phyloP scores from a whole-genome alignment of 1,140 invertebrate species.

The Eumaeus atala region DNA sequence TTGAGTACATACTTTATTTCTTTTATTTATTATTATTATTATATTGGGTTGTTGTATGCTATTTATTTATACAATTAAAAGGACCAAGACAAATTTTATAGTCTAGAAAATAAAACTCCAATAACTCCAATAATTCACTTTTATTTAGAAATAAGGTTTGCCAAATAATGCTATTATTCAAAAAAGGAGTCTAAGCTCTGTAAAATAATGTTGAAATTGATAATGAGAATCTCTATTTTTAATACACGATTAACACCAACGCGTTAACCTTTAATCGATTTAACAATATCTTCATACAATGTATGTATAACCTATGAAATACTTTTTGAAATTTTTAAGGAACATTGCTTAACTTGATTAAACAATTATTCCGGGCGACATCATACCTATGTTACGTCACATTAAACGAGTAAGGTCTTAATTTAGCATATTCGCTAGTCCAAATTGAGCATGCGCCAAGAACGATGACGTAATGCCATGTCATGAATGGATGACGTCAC shows the following conservation, averaged over 20 bases:
- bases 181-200: too few relatives aligned
- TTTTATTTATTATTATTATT: too few relatives aligned
- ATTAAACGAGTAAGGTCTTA: slow-evolving; percentile 7
- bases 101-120: too few relatives aligned
- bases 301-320: not conserved
- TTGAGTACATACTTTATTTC: too few relatives aligned
- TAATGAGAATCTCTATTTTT: not conserved
- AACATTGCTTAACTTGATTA: slow-evolving; percentile 8
- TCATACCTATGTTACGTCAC: slow-evolving; percentile 11
- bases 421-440: not conserved
- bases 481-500: slow-evolving; percentile 50
- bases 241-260: slow-evolving; percentile 4
- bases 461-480: slow-evolving; percentile 41
- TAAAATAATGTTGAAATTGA: not conserved
- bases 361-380: slow-evolving; percentile 6
- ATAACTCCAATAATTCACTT: too few relatives aligned
- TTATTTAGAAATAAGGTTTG: too few relatives aligned
- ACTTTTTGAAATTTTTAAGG: slow-evolving; percentile 8
- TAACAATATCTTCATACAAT: slow-evolving; percentile 7
- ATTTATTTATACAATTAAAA: too few relatives aligned
- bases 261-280: slow-evolving; percentile 6
- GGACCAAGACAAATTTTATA: too few relatives aligned
- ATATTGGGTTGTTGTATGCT: too few relatives aligned
- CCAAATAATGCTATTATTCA: too few relatives aligned
- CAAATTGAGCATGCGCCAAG: slow-evolving; percentile 45